Conservation (phyloP, 2,797 vertebrate genomes). For the Sebastes cheni region DNA sequence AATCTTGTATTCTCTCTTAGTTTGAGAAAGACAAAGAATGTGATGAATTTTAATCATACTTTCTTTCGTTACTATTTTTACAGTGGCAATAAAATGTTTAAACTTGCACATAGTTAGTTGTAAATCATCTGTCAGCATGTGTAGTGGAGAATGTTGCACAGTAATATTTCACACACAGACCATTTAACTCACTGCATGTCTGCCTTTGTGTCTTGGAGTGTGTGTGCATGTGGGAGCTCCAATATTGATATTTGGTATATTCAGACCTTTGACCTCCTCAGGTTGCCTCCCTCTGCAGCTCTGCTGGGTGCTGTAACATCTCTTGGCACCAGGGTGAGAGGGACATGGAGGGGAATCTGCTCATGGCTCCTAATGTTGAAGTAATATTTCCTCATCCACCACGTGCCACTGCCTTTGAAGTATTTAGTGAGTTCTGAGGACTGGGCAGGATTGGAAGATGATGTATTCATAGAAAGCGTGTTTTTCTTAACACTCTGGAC, state of each 20-base stretch:
- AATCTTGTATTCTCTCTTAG: neutral
- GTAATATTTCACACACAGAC: conserved; percentile 9
- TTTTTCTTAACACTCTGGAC: conserved; percentile 65
- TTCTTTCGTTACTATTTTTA: conserved; percentile 3
- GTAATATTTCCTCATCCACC: conserved; percentile 31
- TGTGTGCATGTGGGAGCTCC: neutral
- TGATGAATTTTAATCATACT: conserved; percentile 17
- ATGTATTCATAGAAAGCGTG: conserved; percentile 63
- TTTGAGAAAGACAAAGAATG: conserved; percentile 24
- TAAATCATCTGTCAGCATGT: conserved; percentile 50
- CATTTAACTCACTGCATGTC: conserved; percentile 2
- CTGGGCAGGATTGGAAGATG: conserved; percentile 29
- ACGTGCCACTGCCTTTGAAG: conserved; percentile 48
- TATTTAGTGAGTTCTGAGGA: conserved; percentile 33
- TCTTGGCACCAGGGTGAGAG: neutral
- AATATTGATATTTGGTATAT: conserved; percentile 3
- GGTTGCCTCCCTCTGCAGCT: conserved; percentile 13
- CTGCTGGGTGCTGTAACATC: conserved; percentile 5
- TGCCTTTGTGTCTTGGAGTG: neutral
- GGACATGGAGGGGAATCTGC: conserved; percentile 7
- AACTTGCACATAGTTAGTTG: conserved; percentile 23
- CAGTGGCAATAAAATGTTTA: conserved; percentile 35
- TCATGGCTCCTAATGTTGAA: conserved; percentile 4
- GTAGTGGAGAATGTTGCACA: conserved; percentile 7
- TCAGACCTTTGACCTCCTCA: conserved; percentile 33